A percentile compares a stretch with the other conserved stretches of the same genome.
Conservation (phyloP, 2,888 invertebrate genomes). For the Euzophera pinguis region DNA sequence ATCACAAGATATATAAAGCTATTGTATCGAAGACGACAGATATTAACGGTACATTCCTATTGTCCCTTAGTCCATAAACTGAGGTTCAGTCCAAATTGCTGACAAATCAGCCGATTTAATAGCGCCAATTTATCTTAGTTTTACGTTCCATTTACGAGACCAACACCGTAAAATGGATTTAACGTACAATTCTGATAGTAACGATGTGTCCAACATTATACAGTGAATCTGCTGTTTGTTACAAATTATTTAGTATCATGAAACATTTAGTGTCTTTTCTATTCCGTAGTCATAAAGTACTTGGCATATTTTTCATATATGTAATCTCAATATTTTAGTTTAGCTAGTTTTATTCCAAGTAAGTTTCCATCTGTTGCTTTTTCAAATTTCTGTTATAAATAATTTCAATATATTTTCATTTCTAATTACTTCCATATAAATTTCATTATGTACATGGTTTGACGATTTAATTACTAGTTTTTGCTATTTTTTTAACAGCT, state of each 20-base stretch:
- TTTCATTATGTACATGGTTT: too few species aligned
- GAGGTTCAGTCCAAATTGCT: slow-evolving; percentile 17
- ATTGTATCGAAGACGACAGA: neutral
- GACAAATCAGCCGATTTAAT: slow-evolving; percentile 20
- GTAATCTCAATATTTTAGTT: too few species aligned
- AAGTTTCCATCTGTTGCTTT: too few species aligned
- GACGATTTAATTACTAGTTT: too few species aligned
- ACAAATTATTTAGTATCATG: slow-evolving; percentile 11
- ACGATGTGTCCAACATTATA: slow-evolving; percentile 13
- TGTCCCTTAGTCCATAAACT: slow-evolving; percentile 9
- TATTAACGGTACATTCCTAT: slow-evolving; percentile 8
- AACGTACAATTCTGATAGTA: slow-evolving; percentile 16
- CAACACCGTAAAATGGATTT: slow-evolving; percentile 21
- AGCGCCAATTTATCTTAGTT: slow-evolving; percentile 19
- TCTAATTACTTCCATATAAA: too few species aligned
- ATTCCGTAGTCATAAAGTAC: too few species aligned
- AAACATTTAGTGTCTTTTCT: neutral
- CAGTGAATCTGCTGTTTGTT: slow-evolving; percentile 17
- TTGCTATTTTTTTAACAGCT: too few species aligned
- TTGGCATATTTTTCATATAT: too few species aligned
- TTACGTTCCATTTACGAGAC: slow-evolving; percentile 21
- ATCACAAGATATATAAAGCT: slow-evolving; percentile 34
- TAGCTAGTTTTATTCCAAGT: too few species aligned
- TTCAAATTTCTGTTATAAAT: too few species aligned
- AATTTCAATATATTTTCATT: too few species aligned